Evolutionary conservation across 1,140 invertebrate genomes (phyloP), one percentile per base, ranked within the genome.

Genomic region (Rhizoglyphus robini): DNA sequence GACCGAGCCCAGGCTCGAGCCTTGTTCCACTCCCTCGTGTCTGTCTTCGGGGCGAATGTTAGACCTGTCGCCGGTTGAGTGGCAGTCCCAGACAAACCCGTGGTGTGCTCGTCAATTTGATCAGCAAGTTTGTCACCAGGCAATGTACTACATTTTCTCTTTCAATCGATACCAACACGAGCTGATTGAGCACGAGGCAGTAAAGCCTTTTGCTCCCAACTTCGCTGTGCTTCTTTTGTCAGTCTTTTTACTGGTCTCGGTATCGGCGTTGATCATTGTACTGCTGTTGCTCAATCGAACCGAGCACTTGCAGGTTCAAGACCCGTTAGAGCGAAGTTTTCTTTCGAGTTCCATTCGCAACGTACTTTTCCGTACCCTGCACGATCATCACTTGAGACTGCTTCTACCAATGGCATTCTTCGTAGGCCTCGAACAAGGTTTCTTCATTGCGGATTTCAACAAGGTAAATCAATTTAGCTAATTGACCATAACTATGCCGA

Each of bases 361-460:
- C 20, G 60, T 71, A 0, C 38, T 67, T 0, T 27, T 66, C 8
- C 46, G 49, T 23, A 46, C 70, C 1, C 46, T 77, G 27, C 69
- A 66, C 8, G 76, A 78, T 66, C 71, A 73, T 29, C 71, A 74
- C 59, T 73, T 76, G 46, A 69, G 73, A 27, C 69, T 77, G 20
- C 70, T 77, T 11, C 65, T 76, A 32, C 75, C 76, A 2, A 70
- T 78, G 31, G 74, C 76, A 1, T 32, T 76, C 3, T 78, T 77
- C 67, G 70, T 73, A n/a, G 77, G 77, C 11, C 69, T 78, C 5
- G 71, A 77, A 63, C 76, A 78, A 64, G 77, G 76, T 13, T 78
- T 77, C 65, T 73, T 78, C 67, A 75, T 75, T 65, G 73, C 76
- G 5, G 76, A 77, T 68, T 78, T 77, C 63, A 77, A 76, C 5